Conservation (phyloP, 64 coral and sea anemone genomes). For the Porites australiensis region DNA sequence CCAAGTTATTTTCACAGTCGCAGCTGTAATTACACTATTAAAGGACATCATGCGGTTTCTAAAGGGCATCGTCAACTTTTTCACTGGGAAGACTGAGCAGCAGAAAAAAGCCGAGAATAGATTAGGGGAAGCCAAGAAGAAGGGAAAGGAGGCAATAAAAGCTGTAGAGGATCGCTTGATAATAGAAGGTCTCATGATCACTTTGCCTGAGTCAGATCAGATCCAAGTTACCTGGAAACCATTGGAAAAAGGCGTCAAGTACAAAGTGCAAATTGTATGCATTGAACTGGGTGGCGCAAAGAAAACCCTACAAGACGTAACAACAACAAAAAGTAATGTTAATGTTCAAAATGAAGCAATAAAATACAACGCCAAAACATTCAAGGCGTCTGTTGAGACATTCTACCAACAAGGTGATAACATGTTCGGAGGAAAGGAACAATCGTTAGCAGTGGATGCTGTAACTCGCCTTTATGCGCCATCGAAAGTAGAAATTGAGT, state of each 20-base stretch:
- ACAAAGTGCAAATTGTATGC: neutral
- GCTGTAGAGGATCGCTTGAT: conserved; percentile 11
- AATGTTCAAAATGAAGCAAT: neutral
- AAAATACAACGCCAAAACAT: conserved; percentile 8
- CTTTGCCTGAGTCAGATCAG: neutral
- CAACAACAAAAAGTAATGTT: conserved; percentile 4
- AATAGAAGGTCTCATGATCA: neutral
- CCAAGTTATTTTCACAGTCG: neutral
- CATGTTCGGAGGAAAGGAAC: neutral
- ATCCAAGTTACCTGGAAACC: conserved; percentile 14
- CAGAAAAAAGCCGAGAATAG: conserved; percentile 1
- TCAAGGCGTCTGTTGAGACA: neutral
- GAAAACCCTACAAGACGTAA: neutral
- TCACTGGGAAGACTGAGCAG: conserved; percentile 21
- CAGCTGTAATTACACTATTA: neutral
- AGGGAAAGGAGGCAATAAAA: conserved; percentile 4
- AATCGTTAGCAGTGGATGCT: neutral
- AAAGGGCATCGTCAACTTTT: neutral
- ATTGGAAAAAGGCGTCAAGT: conserved; percentile 16
- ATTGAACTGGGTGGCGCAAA: neutral
- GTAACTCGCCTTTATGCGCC: neutral
- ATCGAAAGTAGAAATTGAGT: neutral
- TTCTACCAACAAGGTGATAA: neutral
- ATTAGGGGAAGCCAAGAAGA: neutral
- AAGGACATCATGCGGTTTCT: neutral